A percentile compares a stretch with the other conserved stretches of the same genome.
Conservation (phyloP, 2,888 invertebrate species). For the Anagyrus pseudococci region DNA sequence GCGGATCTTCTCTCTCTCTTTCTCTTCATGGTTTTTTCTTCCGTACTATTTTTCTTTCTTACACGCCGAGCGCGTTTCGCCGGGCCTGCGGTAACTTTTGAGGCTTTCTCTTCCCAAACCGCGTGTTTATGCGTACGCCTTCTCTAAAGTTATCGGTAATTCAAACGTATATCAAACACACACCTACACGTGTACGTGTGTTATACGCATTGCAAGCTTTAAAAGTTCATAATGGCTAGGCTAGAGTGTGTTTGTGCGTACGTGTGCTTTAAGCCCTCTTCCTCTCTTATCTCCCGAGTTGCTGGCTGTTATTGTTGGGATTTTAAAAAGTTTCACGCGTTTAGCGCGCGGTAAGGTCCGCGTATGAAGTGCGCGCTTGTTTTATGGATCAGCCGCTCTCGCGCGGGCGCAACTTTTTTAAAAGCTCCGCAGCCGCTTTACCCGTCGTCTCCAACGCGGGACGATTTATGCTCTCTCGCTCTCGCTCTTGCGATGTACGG, state of each 20-base stretch:
- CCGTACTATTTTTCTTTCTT: slow-evolving; percentile 35
- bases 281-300: too few relatives aligned
- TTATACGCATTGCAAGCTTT: slow-evolving; percentile 21
- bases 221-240: slow-evolving; percentile 18
- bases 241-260: too few relatives aligned
- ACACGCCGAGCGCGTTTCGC: slow-evolving; percentile 29
- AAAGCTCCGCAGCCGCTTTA: neutral
- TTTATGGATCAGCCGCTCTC: neutral
- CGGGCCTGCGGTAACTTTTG: slow-evolving; percentile 20
- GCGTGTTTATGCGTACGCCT: slow-evolving; percentile 10
- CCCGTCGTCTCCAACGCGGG: too few relatives aligned
- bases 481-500: too few relatives aligned
- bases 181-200: too few relatives aligned
- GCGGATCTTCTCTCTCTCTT: slow-evolving; percentile 11
- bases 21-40: slow-evolving; percentile 29
- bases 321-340: slow-evolving; percentile 16
- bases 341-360: too few relatives aligned
- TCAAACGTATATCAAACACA: slow-evolving; percentile 27
- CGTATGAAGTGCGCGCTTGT: neutral
- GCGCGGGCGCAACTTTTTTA: neutral
- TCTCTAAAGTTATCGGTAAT: slow-evolving; percentile 31
- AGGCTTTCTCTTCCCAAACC: too few relatives aligned
- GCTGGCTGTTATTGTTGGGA: too few relatives aligned
- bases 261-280: too few relatives aligned
- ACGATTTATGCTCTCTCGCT: too few relatives aligned